Conservation (phyloP, 2,113 vertebrate species). For the Glaucidium brasilianum region DNA sequence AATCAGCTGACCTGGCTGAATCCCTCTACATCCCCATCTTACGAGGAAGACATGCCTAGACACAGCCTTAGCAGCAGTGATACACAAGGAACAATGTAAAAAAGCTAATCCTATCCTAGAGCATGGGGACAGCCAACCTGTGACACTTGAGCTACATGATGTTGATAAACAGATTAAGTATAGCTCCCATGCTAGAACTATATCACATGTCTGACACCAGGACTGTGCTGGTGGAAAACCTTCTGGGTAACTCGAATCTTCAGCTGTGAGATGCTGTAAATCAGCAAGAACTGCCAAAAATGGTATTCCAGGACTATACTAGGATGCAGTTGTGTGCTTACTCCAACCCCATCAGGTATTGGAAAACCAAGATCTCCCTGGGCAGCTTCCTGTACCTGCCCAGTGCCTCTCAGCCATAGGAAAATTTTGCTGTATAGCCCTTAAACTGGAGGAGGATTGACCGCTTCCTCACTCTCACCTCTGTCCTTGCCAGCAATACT, state of each 20-base stretch:
- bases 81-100: not conserved
- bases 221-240: not conserved
- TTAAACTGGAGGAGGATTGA: not conserved
- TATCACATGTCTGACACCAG: not conserved
- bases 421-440: not conserved
- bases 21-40: not conserved
- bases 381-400: not conserved
- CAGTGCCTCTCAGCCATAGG: not conserved
- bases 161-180: not conserved
- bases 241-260: not conserved
- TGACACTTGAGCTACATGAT: not conserved
- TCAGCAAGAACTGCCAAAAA: not conserved
- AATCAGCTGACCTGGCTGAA: not conserved
- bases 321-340: fast-evolving
- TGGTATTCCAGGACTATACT: fast-evolving
- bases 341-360: not conserved
- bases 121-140: not conserved
- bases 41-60: not conserved
- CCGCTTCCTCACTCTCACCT: not conserved
- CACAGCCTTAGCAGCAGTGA: not conserved
- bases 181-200: not conserved
- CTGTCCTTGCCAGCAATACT: not conserved
- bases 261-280: not conserved
- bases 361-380: not conserved
- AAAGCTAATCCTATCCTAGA: not conserved